Percentiles rank a stretch among this genome's conserved stretches.
phyloP scores from a whole-genome alignment of 2,888 invertebrate genomes.

The Temnothorax unifasciatus region DNA sequence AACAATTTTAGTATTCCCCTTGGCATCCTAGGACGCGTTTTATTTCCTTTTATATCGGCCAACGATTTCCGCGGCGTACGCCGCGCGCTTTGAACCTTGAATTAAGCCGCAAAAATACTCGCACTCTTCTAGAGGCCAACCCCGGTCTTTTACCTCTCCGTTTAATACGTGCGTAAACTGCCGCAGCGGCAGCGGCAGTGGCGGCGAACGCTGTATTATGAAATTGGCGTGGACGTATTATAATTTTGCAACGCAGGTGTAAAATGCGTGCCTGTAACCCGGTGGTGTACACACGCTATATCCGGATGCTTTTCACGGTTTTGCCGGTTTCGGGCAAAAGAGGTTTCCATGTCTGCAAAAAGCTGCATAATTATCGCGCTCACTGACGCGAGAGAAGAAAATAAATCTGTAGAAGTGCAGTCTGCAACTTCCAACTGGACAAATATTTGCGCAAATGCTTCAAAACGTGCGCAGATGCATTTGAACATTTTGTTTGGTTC shows the following conservation, averaged over 20 bases:
- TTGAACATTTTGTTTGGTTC: not conserved
- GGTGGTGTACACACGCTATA: not conserved
- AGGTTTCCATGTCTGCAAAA: constrained; percentile 31
- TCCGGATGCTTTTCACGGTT: not conserved
- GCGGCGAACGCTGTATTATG: constrained; percentile 11
- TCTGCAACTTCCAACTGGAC: not conserved
- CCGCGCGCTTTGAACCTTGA: not conserved
- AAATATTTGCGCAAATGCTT: constrained; percentile 11
- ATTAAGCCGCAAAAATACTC: constrained; percentile 47
- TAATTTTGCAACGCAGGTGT: constrained; percentile 22
- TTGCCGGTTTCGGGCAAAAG: not conserved
- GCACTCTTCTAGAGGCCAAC: not conserved
- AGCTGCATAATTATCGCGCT: constrained; percentile 39
- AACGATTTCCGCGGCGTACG: not conserved
- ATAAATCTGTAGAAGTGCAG: constrained; percentile 16
- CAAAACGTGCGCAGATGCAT: not conserved
- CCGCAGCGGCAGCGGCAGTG: not conserved
- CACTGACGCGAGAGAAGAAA: constrained; percentile 22
- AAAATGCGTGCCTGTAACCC: constrained; percentile 11
- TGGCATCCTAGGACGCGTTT: not conserved
- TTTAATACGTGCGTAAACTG: constrained; percentile 12
- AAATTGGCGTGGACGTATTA: constrained; percentile 40
- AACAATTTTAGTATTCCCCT: constrained; percentile 41
- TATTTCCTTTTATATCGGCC: constrained; percentile 28
- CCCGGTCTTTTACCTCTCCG: not conserved